These are phyloP conservation scores for Lepidotrigona ventralis DNA, from an alignment of 1,140 invertebrate species.

Conservation along the genomic window DNA sequence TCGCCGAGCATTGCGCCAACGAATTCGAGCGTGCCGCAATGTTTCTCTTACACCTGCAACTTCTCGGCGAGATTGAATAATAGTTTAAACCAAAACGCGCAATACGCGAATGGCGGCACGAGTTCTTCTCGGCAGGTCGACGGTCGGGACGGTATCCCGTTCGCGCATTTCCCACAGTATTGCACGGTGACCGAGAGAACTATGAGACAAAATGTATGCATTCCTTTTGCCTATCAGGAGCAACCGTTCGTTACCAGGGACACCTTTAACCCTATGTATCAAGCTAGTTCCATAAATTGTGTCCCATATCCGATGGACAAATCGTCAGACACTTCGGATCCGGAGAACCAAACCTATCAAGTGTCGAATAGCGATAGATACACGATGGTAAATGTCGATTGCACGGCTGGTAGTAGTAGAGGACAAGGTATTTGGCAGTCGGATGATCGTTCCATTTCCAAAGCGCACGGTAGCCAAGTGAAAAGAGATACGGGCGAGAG, in stretches of 20 bases:
- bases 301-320: slow-evolving; percentile 39
- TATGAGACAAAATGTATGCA: slow-evolving; percentile 51
- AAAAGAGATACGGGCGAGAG: neutral
- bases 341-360: slow-evolving; percentile 50
- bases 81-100: slow-evolving; percentile 32
- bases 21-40: slow-evolving; percentile 58
- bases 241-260: slow-evolving; percentile 18
- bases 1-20: slow-evolving; percentile 41
- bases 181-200: slow-evolving; percentile 42
- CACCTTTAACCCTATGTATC: slow-evolving; percentile 33
- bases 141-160: slow-evolving; percentile 39
- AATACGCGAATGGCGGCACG: slow-evolving; percentile 41
- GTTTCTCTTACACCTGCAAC: slow-evolving; percentile 67
- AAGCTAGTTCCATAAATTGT: slow-evolving; percentile 25
- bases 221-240: slow-evolving; percentile 53
- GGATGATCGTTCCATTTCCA: slow-evolving; percentile 48
- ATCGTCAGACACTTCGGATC: slow-evolving; percentile 50
- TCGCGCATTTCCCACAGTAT: slow-evolving; percentile 60
- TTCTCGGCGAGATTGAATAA: slow-evolving; percentile 57
- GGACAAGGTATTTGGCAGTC: slow-evolving; percentile 44
- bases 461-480: slow-evolving; percentile 47
- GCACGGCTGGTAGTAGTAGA: slow-evolving; percentile 47
- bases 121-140: slow-evolving; percentile 45
- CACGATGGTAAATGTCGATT: slow-evolving; percentile 53
- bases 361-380: slow-evolving; percentile 51